Evolutionary conservation across 2,888 invertebrate species (phyloP), one percentile per base, ranked within the genome.

Genomic region (Eristalinus sepulchralis): DNA sequence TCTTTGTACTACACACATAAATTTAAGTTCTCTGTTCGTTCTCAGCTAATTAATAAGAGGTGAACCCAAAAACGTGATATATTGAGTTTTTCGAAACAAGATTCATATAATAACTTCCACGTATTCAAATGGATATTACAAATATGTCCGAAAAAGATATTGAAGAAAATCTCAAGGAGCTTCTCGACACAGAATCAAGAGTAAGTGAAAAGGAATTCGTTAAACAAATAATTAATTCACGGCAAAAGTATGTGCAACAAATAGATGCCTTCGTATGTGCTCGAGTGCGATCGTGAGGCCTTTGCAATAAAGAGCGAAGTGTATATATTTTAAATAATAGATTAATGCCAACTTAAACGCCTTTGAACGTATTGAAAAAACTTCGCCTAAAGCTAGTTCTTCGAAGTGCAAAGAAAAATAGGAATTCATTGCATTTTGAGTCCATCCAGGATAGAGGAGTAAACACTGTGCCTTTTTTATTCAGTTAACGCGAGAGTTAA

Each of bases 131-230:
- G 70, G 81, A 76, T 70, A 13, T 76, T 1, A 62, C 60, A 34
- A 68, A 81, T 63, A 88, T 90, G 89, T 89, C 91, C 17, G 90
- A 91, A n/a, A 91, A 91, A 33, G 91, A 91, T 79, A 90, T 91
- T 9, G 89, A 90, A 60, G 90, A 90, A 83, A 91, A 91, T 82
- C 89, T 91, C 6, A 90, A 90, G 76, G 91, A 91, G 87, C 88
- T 91, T 64, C 88, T 91, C 22, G 91, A 91, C 24, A 90, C 90
- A 64, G 90, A 91, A 80, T 90, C 91, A 47, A 89, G 91, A 63
- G 91, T 91, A 90, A 90, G 91, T 75, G 4, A 13, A 70, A 62
- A 62, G 53, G 55, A 77, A 70, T 55, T 68, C 24, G 22, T 27
- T 63, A 55, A 47, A 47, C 47, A 47, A 47, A 47, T 47, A 47